Conservation (phyloP, 2,888 invertebrate genomes). For the Eilema griseolum region DNA sequence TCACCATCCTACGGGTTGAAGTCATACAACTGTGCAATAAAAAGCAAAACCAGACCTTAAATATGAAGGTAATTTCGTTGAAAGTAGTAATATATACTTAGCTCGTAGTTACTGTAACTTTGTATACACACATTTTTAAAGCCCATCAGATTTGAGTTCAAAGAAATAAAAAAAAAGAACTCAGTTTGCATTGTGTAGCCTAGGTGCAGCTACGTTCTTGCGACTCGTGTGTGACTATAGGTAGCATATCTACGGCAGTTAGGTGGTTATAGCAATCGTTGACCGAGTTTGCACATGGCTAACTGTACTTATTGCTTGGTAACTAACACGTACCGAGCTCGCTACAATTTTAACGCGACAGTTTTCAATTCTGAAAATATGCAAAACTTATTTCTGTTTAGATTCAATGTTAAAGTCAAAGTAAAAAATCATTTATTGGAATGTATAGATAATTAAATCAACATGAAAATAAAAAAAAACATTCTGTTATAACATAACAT, state of each 20-base stretch:
- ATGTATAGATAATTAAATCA: too few relatives aligned
- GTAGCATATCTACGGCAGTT: background rate
- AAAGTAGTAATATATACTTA: too few relatives aligned
- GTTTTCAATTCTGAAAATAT: background rate
- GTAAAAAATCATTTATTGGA: too few relatives aligned
- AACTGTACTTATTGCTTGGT: constrained; percentile 18
- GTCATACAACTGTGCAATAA: too few relatives aligned
- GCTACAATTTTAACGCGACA: background rate
- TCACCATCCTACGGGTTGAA: too few relatives aligned
- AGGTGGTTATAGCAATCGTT: constrained; percentile 22
- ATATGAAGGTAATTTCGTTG: too few relatives aligned
- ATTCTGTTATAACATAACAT: too few relatives aligned
- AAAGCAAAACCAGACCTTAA: too few relatives aligned
- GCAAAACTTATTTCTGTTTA: too few relatives aligned
- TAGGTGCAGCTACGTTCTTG: background rate
- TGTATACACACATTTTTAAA: background rate
- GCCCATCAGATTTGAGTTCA: background rate
- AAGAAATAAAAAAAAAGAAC: constrained; percentile 10
- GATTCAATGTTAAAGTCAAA: too few relatives aligned
- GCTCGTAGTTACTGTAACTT: background rate
- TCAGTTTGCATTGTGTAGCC: constrained; percentile 9
- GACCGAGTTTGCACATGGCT: constrained; percentile 22
- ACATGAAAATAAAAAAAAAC: too few relatives aligned
- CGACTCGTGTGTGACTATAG: background rate
- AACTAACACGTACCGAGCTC: background rate